phyloP scores from a whole-genome alignment of 2,797 vertebrate species.

The Catamblyrhynchus diadema region DNA sequence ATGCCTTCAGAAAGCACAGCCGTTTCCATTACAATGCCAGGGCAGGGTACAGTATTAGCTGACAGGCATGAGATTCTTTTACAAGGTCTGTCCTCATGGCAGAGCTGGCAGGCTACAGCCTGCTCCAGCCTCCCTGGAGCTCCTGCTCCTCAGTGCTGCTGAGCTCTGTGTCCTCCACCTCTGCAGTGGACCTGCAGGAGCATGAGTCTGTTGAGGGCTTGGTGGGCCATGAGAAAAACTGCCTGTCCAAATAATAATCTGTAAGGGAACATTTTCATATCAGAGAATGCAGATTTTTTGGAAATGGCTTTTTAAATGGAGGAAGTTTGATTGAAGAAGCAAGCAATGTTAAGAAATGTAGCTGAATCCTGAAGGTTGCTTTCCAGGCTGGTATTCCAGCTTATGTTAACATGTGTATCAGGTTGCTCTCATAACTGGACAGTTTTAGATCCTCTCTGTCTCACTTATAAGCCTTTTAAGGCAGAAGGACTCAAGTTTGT shows the following conservation, averaged over 20 bases:
- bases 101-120: background rate
- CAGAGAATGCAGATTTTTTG: background rate
- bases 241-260: background rate
- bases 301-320: background rate
- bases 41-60: background rate
- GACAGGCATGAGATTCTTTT: background rate
- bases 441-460: background rate
- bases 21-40: background rate
- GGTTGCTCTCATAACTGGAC: background rate
- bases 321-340: background rate
- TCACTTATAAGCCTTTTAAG: background rate
- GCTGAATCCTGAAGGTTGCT: background rate
- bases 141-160: background rate
- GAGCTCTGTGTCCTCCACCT: background rate
- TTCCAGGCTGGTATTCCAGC: background rate
- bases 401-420: background rate
- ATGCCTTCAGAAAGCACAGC: background rate
- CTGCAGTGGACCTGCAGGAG: background rate
- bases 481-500: background rate
- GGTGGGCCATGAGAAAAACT: background rate
- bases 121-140: background rate
- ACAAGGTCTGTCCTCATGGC: background rate
- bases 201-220: background rate
- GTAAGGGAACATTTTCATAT: background rate
- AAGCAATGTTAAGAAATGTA: background rate